Evolutionary conservation across 2,113 vertebrate species (phyloP).

Genomic region (Sialia sialis): DNA sequence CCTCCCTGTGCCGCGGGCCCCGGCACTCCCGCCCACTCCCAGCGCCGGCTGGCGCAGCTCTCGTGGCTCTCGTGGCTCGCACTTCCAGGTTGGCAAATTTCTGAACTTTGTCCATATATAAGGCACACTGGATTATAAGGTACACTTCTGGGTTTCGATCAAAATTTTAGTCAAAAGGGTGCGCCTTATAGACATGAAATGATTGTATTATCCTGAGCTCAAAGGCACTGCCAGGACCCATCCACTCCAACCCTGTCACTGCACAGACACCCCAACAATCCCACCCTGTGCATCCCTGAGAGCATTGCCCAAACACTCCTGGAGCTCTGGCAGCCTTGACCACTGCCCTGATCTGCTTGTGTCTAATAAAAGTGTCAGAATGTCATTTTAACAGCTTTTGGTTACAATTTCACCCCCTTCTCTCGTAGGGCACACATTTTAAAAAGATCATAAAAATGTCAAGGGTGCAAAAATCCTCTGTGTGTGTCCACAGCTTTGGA

Average conservation of each 20-base stretch:
- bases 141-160: too few relatives aligned
- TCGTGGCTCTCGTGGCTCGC: too few relatives aligned
- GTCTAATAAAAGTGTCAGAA: neutral
- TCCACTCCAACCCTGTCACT: neutral
- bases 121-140: too few relatives aligned
- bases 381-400: neutral
- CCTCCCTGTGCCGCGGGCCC: too few relatives aligned
- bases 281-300: neutral
- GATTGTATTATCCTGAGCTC: neutral
- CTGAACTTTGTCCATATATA: too few relatives aligned
- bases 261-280: neutral
- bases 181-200: too few relatives aligned
- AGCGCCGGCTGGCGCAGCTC: too few relatives aligned
- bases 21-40: too few relatives aligned
- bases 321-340: neutral
- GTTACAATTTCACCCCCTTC: neutral
- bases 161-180: too few relatives aligned
- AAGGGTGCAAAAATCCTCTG: neutral
- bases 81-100: too few relatives aligned
- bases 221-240: neutral
- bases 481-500: neutral
- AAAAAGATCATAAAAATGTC: neutral
- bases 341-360: neutral
- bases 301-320: rapidly evolving
- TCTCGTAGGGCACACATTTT: neutral